Evolutionary conservation across 2,888 invertebrate genomes (phyloP), one percentile per base, ranked within the genome.

Genomic region (Zygaena filipendulae): DNA sequence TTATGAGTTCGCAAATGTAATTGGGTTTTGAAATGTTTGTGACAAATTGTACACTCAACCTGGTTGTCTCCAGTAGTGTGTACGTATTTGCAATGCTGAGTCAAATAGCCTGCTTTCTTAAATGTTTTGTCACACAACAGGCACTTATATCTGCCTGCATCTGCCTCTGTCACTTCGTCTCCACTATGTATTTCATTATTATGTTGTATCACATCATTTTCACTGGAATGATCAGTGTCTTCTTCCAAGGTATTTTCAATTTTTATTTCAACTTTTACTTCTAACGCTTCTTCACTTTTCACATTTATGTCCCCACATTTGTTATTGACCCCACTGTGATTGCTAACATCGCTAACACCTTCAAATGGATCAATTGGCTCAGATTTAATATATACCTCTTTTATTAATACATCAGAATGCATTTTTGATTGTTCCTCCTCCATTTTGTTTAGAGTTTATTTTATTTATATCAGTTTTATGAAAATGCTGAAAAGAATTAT

Each of bases 11-110:
- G 39, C 0, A 59, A 27, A 33, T 56, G 49, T 1, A 43, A 38
- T 2, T 43, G 26, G 1, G 55, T 49, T 30, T 54, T 57, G 21
- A 57, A 55, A 1, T 39, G 44, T 1, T 52, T 33, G 22, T 38
- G 47, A 21, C 59, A 59, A 10, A 41, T 33, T 0, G 35, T 23
- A 9, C 59, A 59, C 25, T 56, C 52, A 1, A 52, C 46, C 0
- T 20, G 29, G 4, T 47, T 42, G 4, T 51, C 43, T 5, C 43
- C 45, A 0, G 49, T 23, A 1, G 39, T 35, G 22, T 57, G 57
- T 1, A 52, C 45, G 25, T 35, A 51, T 31, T 47, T 49, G 1
- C 51, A 23, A 21, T 55, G 54, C 2, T 43, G 35, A 21, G 44
- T 49, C 5, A 52, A 23, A 29, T 47, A 48, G 0, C 47, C 46